A percentile compares a stretch with the other conserved stretches of the same genome.
Conservation (phyloP, 2,888 invertebrate species). For the Operophtera brumata region DNA sequence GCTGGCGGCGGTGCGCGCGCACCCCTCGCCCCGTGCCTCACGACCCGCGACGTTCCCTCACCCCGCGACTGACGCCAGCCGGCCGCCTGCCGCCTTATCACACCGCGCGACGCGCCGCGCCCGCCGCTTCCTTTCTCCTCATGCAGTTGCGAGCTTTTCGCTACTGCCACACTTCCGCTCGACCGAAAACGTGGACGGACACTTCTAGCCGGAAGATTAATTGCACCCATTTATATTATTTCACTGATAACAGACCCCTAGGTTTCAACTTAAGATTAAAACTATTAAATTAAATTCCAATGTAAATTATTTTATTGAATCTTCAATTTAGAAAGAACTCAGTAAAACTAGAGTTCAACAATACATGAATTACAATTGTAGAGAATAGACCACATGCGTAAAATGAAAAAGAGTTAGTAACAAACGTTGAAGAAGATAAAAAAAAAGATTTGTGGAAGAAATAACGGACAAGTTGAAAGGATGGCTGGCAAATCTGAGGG, state of each 20-base stretch:
- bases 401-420: conserved; percentile 2
- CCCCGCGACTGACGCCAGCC: conserved; percentile 68
- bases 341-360: background rate
- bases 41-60: conserved; percentile 44
- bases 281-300: too few species aligned
- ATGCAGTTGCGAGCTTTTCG: conserved; percentile 79
- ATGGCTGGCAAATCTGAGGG: conserved; percentile 19
- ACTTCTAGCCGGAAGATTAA: conserved; percentile 66
- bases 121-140: conserved; percentile 78
- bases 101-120: conserved; percentile 73
- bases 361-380: background rate
- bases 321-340: background rate
- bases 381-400: conserved; percentile 1
- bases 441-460: background rate
- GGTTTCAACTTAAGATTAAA: background rate
- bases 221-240: conserved; percentile 44
- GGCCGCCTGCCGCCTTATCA: conserved; percentile 76
- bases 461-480: conserved; percentile 7
- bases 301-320: too few species aligned
- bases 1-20: conserved; percentile 73
- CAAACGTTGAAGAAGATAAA: conserved; percentile 2
- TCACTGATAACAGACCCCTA: background rate
- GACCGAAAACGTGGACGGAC: conserved; percentile 58
- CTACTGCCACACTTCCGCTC: conserved; percentile 78
- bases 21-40: conserved; percentile 53